phyloP scores from a whole-genome alignment of 2,797 vertebrate species.

The Nyctibius grandis region DNA sequence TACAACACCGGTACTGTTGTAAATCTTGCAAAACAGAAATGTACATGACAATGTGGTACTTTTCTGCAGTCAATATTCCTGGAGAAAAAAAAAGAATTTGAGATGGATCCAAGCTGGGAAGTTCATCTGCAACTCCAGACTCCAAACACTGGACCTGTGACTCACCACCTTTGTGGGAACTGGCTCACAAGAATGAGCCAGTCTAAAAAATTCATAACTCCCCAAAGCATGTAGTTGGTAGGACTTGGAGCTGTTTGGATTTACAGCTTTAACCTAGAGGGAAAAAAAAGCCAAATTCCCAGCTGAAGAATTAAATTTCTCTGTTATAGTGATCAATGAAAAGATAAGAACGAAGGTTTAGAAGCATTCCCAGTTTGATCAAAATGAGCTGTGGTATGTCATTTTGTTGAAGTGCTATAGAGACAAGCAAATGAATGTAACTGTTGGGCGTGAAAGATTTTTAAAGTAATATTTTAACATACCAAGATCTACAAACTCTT shows the following conservation, averaged over 20 bases:
- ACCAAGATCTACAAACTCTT: background rate
- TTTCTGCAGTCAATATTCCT: background rate
- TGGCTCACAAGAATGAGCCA: background rate
- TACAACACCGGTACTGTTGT: background rate
- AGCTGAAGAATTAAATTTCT: background rate
- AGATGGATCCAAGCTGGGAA: background rate
- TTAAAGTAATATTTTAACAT: conserved; percentile 18
- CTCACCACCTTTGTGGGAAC: background rate
- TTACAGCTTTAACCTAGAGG: background rate
- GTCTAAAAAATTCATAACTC: background rate
- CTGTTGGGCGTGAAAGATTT: conserved; percentile 6
- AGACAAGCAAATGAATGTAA: conserved; percentile 32
- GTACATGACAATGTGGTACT: background rate
- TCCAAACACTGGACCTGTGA: background rate
- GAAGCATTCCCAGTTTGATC: conserved; percentile 3
- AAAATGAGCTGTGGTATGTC: background rate
- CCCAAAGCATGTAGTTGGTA: background rate
- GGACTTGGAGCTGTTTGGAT: background rate
- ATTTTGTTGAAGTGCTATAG: conserved; percentile 21
- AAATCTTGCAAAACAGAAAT: background rate
- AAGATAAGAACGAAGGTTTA: conserved; percentile 15
- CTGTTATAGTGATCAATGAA: background rate
- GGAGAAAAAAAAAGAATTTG: background rate
- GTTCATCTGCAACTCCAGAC: background rate
- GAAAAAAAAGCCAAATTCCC: background rate